Conservation (phyloP, 2,113 vertebrate genomes). For the Poeciliopsis retropinna region DNA sequence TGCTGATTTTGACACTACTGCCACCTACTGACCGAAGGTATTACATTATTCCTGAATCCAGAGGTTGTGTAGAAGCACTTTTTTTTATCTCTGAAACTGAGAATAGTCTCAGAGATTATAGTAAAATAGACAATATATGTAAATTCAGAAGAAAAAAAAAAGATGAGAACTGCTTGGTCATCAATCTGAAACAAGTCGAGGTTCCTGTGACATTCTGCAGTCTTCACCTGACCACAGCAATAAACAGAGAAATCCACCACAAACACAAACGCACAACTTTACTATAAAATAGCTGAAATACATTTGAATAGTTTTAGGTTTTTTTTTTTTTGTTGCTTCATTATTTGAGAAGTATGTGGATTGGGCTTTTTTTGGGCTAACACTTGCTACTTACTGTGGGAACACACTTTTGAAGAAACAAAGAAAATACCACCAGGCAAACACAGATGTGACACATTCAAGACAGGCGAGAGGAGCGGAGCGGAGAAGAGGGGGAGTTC, state of each 20-base stretch:
- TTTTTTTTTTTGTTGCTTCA: conserved; percentile 12
- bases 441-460: conserved; percentile 33
- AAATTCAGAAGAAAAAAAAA: conserved; percentile 2
- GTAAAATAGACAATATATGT: neutral
- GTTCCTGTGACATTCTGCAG: conserved; percentile 25
- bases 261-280: neutral
- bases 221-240: conserved; percentile 49
- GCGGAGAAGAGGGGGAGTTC: conserved; percentile 19
- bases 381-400: conserved; percentile 47
- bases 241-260: conserved; percentile 10
- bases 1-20: neutral
- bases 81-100: too few species aligned
- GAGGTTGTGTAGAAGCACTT: too few species aligned
- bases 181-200: conserved; percentile 25
- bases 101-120: neutral
- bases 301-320: conserved; percentile 15
- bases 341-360: conserved; percentile 26
- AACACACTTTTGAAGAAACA: conserved; percentile 59
- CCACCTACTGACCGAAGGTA: neutral
- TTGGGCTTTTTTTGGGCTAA: conserved; percentile 17
- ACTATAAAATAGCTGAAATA: conserved; percentile 10
- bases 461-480: neutral
- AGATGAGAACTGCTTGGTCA: conserved; percentile 27
- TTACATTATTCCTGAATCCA: too few species aligned
- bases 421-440: conserved; percentile 67